phyloP scores from a whole-genome alignment of 2,888 invertebrate genomes.

The Hecatera dysodea region DNA sequence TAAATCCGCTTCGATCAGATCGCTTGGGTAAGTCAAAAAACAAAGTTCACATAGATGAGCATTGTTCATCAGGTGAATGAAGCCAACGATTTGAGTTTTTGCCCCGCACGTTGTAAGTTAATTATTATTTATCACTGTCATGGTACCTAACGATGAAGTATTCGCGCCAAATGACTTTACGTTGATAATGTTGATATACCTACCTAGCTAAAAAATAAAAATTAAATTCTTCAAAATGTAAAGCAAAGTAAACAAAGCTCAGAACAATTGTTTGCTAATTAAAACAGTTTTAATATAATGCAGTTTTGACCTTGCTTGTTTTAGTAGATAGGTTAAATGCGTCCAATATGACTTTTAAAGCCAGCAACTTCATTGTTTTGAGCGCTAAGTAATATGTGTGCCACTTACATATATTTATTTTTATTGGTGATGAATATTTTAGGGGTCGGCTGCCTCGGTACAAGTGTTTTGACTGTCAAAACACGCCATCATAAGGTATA shows the following conservation, averaged over 20 bases:
- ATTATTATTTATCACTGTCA: conserved; percentile 15
- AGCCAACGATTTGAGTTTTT: conserved; percentile 48
- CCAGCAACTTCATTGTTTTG: conserved; percentile 16
- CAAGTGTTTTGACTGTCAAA: conserved; percentile 24
- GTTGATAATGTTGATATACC: not conserved
- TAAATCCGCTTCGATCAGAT: not conserved
- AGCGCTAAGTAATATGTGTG: conserved; percentile 28
- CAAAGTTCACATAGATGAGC: conserved; percentile 15
- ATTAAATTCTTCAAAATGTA: conserved; percentile 8
- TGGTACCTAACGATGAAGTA: conserved; percentile 7
- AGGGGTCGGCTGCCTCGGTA: conserved; percentile 28
- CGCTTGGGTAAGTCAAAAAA: conserved; percentile 26
- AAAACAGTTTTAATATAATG: conserved; percentile 44
- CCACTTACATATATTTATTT: conserved; percentile 28
- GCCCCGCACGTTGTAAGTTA: not conserved
- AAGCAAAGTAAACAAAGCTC: conserved; percentile 1
- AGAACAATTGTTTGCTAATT: conserved; percentile 33
- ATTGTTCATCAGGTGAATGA: conserved; percentile 33
- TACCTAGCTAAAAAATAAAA: not conserved
- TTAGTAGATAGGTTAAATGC: conserved; percentile 17
- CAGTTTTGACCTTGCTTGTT: conserved; percentile 41
- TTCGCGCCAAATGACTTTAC: not conserved
- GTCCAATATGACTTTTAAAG: conserved; percentile 34
- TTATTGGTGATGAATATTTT: conserved; percentile 39
- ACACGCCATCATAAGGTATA: conserved; percentile 2